A percentile compares a stretch with the other conserved stretches of the same genome.
phyloP scores from a whole-genome alignment of 1,140 invertebrate species.

The Drosophila nebulosa region DNA sequence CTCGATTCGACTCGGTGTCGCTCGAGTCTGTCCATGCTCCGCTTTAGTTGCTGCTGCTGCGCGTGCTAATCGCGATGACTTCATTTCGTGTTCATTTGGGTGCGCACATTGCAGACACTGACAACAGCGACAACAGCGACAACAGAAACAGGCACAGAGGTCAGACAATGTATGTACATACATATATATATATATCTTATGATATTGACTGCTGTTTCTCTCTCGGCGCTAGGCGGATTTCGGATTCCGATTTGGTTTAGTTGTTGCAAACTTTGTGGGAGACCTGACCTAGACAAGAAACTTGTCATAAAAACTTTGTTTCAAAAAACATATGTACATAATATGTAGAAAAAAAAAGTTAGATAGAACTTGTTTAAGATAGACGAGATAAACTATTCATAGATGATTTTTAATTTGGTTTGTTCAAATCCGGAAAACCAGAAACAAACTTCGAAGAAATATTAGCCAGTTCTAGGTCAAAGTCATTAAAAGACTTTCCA shows the following conservation, averaged over 20 bases:
- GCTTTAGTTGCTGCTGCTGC: not conserved
- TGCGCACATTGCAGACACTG: not conserved
- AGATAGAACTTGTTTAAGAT: not conserved
- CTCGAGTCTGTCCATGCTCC: not conserved
- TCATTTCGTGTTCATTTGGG: slow-evolving; percentile 33
- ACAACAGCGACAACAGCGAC: not conserved
- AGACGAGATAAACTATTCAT: too few species aligned
- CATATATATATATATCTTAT: too few species aligned
- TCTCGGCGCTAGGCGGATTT: not conserved
- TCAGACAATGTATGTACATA: slow-evolving; percentile 1
- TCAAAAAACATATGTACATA: not conserved
- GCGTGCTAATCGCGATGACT: slow-evolving; percentile 50
- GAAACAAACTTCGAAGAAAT: too few species aligned
- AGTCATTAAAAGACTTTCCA: too few species aligned
- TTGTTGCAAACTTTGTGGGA: not conserved
- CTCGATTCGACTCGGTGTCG: not conserved
- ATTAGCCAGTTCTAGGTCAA: too few species aligned
- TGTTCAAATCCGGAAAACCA: too few species aligned
- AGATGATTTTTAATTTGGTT: too few species aligned
- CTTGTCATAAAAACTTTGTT: not conserved
- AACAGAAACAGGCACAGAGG: not conserved
- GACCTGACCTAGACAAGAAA: not conserved
- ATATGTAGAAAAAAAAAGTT: not conserved
- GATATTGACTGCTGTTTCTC: not conserved
- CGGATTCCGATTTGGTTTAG: not conserved